These are phyloP conservation scores for Megastigmus dorsalis DNA, from an alignment of 2,888 invertebrate genomes.

Conservation along the genomic window DNA sequence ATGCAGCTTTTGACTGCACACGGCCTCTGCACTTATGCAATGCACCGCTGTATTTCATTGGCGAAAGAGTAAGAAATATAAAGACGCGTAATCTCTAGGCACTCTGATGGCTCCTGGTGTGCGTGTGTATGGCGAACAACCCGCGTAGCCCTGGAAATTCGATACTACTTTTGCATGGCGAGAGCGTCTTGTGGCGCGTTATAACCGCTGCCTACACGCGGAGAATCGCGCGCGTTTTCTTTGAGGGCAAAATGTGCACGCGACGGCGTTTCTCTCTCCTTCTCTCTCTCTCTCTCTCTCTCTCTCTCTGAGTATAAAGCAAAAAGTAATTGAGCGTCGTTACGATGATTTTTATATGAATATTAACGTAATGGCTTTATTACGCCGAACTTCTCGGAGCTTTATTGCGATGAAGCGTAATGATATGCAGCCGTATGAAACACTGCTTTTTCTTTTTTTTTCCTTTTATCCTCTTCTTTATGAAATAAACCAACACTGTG, in stretches of 20 bases:
- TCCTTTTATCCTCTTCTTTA: too few relatives aligned
- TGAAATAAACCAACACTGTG: too few relatives aligned
- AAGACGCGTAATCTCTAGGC: slow-evolving; percentile 43
- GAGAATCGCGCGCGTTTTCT: not conserved
- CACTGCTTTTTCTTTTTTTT: not conserved
- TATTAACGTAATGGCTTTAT: slow-evolving; percentile 45
- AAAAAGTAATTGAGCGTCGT: slow-evolving; percentile 37
- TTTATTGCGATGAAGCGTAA: not conserved
- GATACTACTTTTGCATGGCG: slow-evolving; percentile 38
- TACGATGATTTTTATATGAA: slow-evolving; percentile 34
- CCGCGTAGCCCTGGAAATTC: slow-evolving; percentile 31
- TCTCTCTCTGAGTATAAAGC: too few relatives aligned
- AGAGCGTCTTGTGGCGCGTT: not conserved
- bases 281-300: too few relatives aligned
- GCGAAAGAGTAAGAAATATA: slow-evolving; percentile 2
- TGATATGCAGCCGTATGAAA: not conserved
- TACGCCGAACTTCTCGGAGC: not conserved
- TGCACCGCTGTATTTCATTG: not conserved
- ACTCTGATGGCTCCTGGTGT: slow-evolving; percentile 28
- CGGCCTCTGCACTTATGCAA: slow-evolving; percentile 29
- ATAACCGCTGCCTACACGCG: slow-evolving; percentile 19
- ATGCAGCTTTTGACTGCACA: not conserved
- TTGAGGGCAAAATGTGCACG: slow-evolving; percentile 5
- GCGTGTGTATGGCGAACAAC: not conserved
- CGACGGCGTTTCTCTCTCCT: too few relatives aligned